A percentile compares a stretch with the other conserved stretches of the same genome.
phyloP scores from a whole-genome alignment of 2,113 vertebrate species.

The Cricetomys ansorgei region DNA sequence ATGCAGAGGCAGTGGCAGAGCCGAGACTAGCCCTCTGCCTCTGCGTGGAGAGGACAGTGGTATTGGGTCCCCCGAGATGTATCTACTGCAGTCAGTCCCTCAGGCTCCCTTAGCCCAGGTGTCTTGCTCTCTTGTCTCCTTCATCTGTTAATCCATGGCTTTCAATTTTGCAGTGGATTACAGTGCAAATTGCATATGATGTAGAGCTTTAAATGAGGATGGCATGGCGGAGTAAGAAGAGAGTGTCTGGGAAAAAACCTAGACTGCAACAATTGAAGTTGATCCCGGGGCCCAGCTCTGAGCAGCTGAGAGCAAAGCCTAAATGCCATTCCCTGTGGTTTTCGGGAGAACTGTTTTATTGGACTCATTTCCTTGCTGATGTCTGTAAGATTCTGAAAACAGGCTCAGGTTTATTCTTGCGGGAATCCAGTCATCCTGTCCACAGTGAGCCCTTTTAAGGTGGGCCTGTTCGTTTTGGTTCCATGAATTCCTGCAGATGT shows the following conservation, averaged over 20 bases:
- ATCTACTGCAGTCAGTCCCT: not conserved
- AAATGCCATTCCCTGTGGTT: rapidly evolving
- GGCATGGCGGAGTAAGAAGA: not conserved
- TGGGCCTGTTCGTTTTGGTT: rapidly evolving
- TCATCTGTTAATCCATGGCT: not conserved
- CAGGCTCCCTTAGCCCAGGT: rapidly evolving
- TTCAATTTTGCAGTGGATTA: not conserved
- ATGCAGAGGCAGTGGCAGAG: not conserved
- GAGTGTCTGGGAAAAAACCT: not conserved
- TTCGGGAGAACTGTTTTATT: not conserved
- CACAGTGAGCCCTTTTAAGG: not conserved
- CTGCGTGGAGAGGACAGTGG: not conserved
- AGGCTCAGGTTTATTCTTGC: not conserved
- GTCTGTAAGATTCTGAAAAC: not conserved
- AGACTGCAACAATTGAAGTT: rapidly evolving
- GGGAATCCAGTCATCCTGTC: rapidly evolving
- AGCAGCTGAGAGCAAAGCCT: not conserved
- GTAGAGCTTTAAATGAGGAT: not conserved
- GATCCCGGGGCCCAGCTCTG: not conserved
- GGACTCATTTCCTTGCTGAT: rapidly evolving
- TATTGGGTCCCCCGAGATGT: not conserved
- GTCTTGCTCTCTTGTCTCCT: not conserved
- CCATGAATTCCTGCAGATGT: rapidly evolving
- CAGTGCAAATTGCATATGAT: not conserved
- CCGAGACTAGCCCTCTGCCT: rapidly evolving